Evolutionary conservation across 2,113 vertebrate species (phyloP), one percentile per base, ranked within the genome.

Genomic region (Glaucomys volans): DNA sequence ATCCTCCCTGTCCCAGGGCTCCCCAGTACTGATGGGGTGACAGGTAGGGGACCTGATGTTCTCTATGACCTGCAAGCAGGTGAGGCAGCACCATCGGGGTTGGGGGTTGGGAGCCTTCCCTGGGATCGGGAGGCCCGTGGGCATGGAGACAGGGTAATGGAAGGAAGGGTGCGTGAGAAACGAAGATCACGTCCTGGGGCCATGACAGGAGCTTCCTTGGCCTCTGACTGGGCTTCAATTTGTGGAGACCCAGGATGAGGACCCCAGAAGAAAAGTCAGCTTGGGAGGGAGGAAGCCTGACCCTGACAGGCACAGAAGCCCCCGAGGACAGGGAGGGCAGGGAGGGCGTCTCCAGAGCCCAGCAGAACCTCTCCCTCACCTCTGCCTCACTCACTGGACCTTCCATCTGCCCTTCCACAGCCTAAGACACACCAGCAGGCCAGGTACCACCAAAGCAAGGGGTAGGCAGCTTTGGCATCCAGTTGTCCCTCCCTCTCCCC

Each of bases 31-130:
- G 32, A 67, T 67, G 66, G 13, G 30, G 20, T 22, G 54, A 57
- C 54, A 57, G 54, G 54, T 22, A n/a, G 62, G 62, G n/a, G 20
- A 20, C 28, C 26, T 14, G 24, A 62, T 37, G 35, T 26, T 4
- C 83, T 52, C 82, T 22, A 8, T 2, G 6, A 24, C 42, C 11
- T 0, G 5, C 30, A 4, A 2, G 52, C 16, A 66, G 30, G 83
- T 8, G 12, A 69, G 40, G 8, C 17, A 32, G 5, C 47, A n/a
- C 8, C 13, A 10, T 35, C 4, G 1, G 1, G 17, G 71, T 8
- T 59, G 57, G 57, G 57, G n/a, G n/a, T 52, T 3, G 11, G 11
- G 11, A 11, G 8, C 24, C 24, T 24, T 62, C 59, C 59, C 26
- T 9, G 24, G 59, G 59, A 8, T 9, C 9, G 9, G 59, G 59